Base-by-base conservation (phyloP, 2,888 invertebrate genomes). In the Xanthia togata region DNA sequence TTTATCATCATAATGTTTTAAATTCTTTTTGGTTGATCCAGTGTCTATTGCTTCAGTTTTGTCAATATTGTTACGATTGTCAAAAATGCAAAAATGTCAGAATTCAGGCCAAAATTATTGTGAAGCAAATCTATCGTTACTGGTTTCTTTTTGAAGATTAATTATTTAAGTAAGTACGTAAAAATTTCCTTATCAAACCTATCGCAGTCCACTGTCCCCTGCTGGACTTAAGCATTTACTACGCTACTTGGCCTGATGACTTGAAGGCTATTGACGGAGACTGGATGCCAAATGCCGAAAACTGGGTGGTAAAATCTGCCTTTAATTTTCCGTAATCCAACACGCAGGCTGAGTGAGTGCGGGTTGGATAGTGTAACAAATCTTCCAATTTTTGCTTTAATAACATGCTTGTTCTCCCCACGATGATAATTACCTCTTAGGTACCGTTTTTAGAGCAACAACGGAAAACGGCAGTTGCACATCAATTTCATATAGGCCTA, bases 41-140 rank as follows among this genome's bases (percentile, higher is more conserved):
- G 14, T 60, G 41, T 67, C 50, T 76, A 44, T 76, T 26, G 8
- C n/a, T 57, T 5, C 5, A 12, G 17, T 35, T 17, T 67, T 50
- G 71, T 62, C 70, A 76, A 17, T n/a, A 35, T 55, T 59, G 63
- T 69, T 73, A 76, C 31, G 31, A 31, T 55, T 59, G 63, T 69
- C 75, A 76, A n/a, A n/a, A n/a, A n/a, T n/a, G 60, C 59, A 76
- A 90, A 85, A 74, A 89, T 89, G 86, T 80, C 83, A 79, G 81
- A 83, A 81, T 76, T 80, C 38, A 78, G 72, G 67, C 64, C 78
- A 82, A 90, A 90, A 87, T 90, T 89, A 87, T 82, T 82, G 89
- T 90, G 81, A 87, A 81, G 67, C 60, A 65, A 75, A 83, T 78
- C 71, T 69, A 53, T 74, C 41, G 70, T 76, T 78, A 76, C 50